Percentiles rank a stretch among this genome's conserved stretches.
Conservation (phyloP, 2,797 vertebrate species). For the Orientallactaga sibirica region DNA sequence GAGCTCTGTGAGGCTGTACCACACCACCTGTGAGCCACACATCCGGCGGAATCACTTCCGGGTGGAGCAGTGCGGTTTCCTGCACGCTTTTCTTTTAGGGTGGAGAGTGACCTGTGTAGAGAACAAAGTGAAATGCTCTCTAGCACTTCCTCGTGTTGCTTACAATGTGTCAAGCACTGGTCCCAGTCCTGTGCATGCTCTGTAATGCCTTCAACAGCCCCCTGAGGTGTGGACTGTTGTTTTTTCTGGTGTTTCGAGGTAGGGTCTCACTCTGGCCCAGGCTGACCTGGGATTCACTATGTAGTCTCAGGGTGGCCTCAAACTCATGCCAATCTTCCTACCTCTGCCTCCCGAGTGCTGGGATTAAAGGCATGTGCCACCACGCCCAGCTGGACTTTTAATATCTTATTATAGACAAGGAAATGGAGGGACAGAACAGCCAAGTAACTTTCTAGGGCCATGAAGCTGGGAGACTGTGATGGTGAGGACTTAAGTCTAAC, state of each 20-base stretch:
- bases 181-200: background rate
- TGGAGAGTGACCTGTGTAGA: background rate
- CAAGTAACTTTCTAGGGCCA: background rate
- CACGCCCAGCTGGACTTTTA: background rate
- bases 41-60: background rate
- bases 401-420: slow-evolving; percentile 30
- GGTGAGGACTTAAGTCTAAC: background rate
- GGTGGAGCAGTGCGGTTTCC: background rate
- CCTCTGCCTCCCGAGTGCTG: too few relatives aligned
- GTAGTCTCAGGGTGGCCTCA: too few relatives aligned
- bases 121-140: background rate
- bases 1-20: background rate
- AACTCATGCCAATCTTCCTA: too few relatives aligned
- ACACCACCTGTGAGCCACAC: too few relatives aligned
- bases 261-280: too few relatives aligned
- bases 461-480: background rate
- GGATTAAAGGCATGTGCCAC: too few relatives aligned
- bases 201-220: background rate
- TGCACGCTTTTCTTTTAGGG: background rate
- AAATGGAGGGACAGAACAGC: background rate
- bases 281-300: too few relatives aligned
- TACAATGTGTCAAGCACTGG: background rate
- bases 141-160: background rate
- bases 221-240: background rate
- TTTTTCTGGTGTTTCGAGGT: too few relatives aligned